Evolutionary conservation across 2,888 invertebrate species (phyloP).

Genomic region (Dryobota labecula): DNA sequence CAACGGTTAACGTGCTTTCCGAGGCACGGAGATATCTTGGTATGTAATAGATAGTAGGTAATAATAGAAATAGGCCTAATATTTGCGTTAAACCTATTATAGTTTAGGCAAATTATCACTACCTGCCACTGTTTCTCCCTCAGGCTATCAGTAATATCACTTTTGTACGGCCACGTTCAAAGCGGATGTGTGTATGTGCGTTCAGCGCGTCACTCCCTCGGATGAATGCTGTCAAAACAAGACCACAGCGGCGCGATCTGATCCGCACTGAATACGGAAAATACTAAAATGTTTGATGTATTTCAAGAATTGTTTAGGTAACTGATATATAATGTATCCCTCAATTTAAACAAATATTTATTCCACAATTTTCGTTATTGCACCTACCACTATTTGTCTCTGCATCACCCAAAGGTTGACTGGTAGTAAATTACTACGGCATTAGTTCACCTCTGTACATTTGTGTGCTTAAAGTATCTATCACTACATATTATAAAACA

Average conservation of each 20-base stretch:
- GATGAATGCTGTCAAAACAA: conserved; percentile 43
- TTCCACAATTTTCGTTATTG: too few relatives aligned
- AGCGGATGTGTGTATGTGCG: conserved; percentile 22
- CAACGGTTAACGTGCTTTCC: too few relatives aligned
- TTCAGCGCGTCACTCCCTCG: conserved; percentile 13
- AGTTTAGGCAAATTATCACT: neutral
- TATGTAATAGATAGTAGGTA: too few relatives aligned
- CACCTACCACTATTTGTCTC: neutral
- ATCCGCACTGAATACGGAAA: conserved; percentile 8
- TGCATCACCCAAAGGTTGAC: neutral
- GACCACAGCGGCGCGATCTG: conserved; percentile 8
- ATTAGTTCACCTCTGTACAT: too few relatives aligned
- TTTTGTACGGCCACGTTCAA: neutral
- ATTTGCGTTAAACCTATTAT: neutral
- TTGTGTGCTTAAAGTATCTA: neutral
- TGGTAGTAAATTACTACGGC: neutral
- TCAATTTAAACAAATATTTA: neutral
- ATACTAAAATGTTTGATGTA: conserved; percentile 9
- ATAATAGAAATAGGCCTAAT: too few relatives aligned
- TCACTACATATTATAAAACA: too few relatives aligned
- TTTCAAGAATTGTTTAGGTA: neutral
- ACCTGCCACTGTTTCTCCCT: neutral
- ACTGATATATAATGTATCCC: neutral
- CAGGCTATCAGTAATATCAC: neutral
- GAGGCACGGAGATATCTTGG: too few relatives aligned